Evolutionary conservation across 2,797 vertebrate genomes (phyloP).

Genomic region (Uromys caudimaculatus): DNA sequence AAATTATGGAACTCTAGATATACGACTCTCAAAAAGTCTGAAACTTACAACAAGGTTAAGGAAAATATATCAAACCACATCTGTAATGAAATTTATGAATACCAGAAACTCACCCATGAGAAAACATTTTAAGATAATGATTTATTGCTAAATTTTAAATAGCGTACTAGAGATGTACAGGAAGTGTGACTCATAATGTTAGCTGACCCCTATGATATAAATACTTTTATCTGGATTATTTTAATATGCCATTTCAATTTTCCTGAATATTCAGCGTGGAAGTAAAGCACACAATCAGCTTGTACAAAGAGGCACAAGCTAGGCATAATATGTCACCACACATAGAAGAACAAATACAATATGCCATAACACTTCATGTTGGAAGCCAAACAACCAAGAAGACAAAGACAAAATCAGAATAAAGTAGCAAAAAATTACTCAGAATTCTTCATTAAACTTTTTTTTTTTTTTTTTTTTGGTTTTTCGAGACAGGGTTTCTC

Average conservation of each 20-base stretch:
- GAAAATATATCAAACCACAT: background rate
- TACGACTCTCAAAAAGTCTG: slow-evolving; percentile 12
- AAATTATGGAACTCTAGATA: background rate
- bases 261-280: background rate
- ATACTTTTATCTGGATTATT: background rate
- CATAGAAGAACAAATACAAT: background rate
- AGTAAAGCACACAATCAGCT: background rate
- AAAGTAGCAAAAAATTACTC: background rate
- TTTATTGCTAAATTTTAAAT: background rate
- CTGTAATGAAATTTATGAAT: slow-evolving; percentile 10
- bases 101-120: background rate
- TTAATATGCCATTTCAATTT: background rate
- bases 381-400: background rate
- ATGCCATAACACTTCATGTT: background rate
- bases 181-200: background rate
- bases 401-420: background rate
- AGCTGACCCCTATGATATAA: background rate
- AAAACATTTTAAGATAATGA: background rate
- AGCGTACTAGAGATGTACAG: background rate
- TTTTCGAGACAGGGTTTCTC: too few relatives aligned
- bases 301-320: background rate
- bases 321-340: background rate
- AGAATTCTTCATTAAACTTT: background rate
- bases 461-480: too few relatives aligned
- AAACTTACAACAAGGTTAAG: background rate